These are phyloP conservation scores for Artibeus jamaicensis DNA, from an alignment of 2,797 vertebrate species.

Conservation along the genomic window DNA sequence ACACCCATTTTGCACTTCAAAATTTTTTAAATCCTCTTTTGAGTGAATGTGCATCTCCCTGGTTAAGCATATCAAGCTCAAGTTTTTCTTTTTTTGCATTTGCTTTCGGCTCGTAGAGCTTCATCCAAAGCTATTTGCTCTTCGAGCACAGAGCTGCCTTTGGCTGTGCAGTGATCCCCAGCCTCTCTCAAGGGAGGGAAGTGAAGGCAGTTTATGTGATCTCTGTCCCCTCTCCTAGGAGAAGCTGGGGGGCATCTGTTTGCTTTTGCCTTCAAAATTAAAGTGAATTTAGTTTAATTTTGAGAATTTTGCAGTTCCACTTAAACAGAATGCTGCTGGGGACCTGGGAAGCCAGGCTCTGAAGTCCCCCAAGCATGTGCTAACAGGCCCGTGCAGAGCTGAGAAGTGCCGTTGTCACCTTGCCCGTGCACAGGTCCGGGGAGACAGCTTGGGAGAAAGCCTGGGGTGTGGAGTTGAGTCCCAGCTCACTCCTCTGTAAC, in stretches of 20 bases:
- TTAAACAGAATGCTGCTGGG: neutral
- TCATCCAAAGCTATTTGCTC: neutral
- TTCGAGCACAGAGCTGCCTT: neutral
- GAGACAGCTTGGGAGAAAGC: neutral
- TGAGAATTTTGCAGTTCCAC: neutral
- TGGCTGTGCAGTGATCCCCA: neutral
- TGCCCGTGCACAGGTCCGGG: neutral
- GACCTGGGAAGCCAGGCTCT: neutral
- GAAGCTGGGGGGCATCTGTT: neutral
- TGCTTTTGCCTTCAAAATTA: conserved; percentile 34
- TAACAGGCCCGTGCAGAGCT: neutral
- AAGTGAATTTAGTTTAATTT: conserved; percentile 22
- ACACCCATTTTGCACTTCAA: neutral
- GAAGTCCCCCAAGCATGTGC: neutral
- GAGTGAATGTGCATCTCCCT: neutral
- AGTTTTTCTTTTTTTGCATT: neutral
- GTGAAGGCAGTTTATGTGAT: neutral
- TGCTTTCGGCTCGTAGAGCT: neutral
- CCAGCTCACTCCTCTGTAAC: neutral
- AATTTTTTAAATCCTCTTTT: neutral
- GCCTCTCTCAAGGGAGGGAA: neutral
- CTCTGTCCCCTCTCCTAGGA: neutral
- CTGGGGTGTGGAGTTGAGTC: neutral
- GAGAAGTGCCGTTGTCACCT: neutral
- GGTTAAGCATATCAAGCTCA: neutral